Percentiles rank a stretch among this genome's conserved stretches.
These are phyloP conservation scores for Sakesphorus luctuosus DNA, from an alignment of 2,113 vertebrate species.

Conservation along the genomic window DNA sequence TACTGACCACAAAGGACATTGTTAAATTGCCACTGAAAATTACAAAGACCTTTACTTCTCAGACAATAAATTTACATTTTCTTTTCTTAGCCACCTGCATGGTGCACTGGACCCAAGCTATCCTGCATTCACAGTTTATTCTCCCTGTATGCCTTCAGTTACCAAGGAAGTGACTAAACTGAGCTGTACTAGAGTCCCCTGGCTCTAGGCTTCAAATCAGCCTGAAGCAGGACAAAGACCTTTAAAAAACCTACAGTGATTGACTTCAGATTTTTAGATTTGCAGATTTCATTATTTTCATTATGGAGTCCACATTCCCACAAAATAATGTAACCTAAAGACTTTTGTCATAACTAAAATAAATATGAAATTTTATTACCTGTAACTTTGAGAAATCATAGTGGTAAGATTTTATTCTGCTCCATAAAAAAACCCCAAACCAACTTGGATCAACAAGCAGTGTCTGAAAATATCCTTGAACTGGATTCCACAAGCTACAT, in stretches of 20 bases:
- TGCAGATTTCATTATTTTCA: neutral
- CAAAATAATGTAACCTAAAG: neutral
- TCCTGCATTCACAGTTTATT: neutral
- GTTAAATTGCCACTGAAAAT: neutral
- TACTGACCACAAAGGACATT: neutral
- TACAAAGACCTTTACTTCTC: neutral
- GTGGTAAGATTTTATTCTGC: neutral
- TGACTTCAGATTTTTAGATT: neutral
- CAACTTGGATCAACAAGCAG: neutral
- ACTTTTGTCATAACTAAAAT: neutral
- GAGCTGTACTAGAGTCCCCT: neutral
- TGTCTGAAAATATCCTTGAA: neutral
- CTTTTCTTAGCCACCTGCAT: neutral
- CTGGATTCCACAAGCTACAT: neutral
- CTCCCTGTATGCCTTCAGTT: neutral
- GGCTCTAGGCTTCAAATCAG: neutral
- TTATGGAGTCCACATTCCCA: neutral
- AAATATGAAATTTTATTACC: neutral
- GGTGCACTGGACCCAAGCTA: neutral
- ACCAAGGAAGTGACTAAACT: neutral
- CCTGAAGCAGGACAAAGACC: neutral
- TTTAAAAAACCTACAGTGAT: neutral
- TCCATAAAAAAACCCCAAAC: neutral
- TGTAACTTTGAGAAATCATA: neutral
- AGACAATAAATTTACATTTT: neutral